These are phyloP conservation scores for Denticeps clupeoides DNA, from an alignment of 2,797 vertebrate genomes.

Conservation along the genomic window DNA sequence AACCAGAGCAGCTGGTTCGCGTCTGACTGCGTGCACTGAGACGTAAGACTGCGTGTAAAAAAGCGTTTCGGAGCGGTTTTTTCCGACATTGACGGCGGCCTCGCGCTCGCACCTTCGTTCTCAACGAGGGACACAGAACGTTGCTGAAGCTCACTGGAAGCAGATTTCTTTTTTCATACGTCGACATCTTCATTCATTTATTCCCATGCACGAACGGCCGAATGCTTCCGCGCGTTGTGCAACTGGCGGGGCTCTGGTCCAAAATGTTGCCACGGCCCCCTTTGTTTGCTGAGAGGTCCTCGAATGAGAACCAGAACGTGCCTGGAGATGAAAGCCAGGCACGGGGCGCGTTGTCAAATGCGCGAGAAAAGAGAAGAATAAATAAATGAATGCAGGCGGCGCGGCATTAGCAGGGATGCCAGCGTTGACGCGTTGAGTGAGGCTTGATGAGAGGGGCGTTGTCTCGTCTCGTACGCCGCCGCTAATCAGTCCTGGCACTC, in stretches of 20 bases:
- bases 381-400: slow-evolving; percentile 10
- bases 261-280: slow-evolving; percentile 18
- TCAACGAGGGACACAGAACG: too few relatives aligned
- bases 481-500: slow-evolving; percentile 41
- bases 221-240: slow-evolving; percentile 12
- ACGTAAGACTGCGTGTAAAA: too few relatives aligned
- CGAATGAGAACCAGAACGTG: slow-evolving; percentile 50
- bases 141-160: too few relatives aligned
- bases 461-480: slow-evolving; percentile 27
- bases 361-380: slow-evolving; percentile 17
- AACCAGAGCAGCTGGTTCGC: too few relatives aligned
- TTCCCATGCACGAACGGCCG: slow-evolving; percentile 1
- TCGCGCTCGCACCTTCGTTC: too few relatives aligned
- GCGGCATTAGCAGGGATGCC: slow-evolving; percentile 28
- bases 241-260: slow-evolving; percentile 16
- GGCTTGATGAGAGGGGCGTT: slow-evolving; percentile 31
- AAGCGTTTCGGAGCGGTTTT: too few relatives aligned
- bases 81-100: too few relatives aligned
- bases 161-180: too few relatives aligned
- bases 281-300: slow-evolving; percentile 33
- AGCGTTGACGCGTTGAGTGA: slow-evolving; percentile 25
- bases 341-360: slow-evolving; percentile 21
- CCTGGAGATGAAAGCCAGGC: slow-evolving; percentile 21
- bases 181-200: too few relatives aligned
- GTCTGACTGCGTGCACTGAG: too few relatives aligned